Base-by-base conservation (phyloP, 1,140 invertebrate species). In the Hypothenemus hampei region DNA sequence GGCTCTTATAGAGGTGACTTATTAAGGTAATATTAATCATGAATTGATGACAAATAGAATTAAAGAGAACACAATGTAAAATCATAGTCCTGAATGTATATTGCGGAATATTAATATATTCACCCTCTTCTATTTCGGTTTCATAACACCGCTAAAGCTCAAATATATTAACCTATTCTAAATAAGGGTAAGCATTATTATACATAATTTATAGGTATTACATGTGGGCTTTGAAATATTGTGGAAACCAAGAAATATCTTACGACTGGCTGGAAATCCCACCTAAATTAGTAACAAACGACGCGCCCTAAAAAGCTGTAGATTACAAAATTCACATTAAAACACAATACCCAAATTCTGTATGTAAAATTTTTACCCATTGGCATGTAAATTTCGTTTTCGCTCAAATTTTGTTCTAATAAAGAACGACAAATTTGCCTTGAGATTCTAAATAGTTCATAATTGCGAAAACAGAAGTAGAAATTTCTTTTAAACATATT, bases 101-200 rank as follows among this genome's bases (percentile, higher is more conserved):
- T 39, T 47, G 44, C 41, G 21, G 24, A 41, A 48, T 48, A 56
- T 56, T 56, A 56, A 56, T 56, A 56, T 56, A 56, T 56, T 56
- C 43, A 56, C 53, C 53, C 53, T 56, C 44, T 24, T 19, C 52
- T 47, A 56, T 40, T 40, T 48, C 24, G 22, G 29, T 56, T 56
- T 56, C 53, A 56, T 37, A 41, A 37, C 45, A 20, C 11, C 35
- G 22, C 44, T 56, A 56, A 41, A 47, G 44, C 53, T 40, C 22
- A 48, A 48, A 56, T 41, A 54, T 54, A 47, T 56, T 48, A 56
- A 48, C 22, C 52, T 54, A 39, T 46, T 54, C 43, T 46, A 54
- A 54, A 54, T 54, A 46, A 44, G 39, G 29, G 40, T 53, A 53
- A 53, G 50, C 40, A 43, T 44, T 53, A 53, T 53, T 53, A 53